phyloP scores from a whole-genome alignment of 1,140 invertebrate genomes.

The Papilio helenus region DNA sequence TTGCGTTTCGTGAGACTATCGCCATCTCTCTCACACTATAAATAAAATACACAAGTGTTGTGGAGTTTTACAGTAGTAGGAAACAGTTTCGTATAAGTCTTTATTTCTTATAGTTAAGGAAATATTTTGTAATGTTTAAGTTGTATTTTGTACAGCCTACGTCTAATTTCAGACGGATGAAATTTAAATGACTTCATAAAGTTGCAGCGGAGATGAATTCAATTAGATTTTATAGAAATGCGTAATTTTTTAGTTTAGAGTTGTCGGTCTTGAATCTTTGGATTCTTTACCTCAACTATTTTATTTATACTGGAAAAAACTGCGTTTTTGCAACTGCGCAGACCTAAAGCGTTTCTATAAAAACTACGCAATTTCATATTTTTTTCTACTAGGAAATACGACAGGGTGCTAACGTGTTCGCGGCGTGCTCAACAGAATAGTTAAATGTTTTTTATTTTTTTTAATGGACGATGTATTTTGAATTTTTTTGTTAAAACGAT shows the following conservation, averaged over 20 bases:
- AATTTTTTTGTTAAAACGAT: constrained; percentile 16
- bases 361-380: background rate
- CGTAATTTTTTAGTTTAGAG: background rate
- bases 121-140: constrained; percentile 6
- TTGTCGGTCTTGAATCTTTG: background rate
- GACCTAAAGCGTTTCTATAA: background rate
- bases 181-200: background rate
- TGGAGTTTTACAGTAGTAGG: background rate
- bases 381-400: background rate
- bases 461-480: constrained; percentile 2
- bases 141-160: background rate
- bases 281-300: background rate
- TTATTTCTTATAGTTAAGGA: constrained; percentile 5
- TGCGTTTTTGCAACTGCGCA: background rate
- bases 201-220: background rate
- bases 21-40: too few relatives aligned
- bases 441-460: constrained; percentile 21
- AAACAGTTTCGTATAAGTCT: background rate
- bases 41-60: too few relatives aligned
- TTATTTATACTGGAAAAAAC: background rate
- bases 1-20: too few relatives aligned
- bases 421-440: constrained; percentile 23
- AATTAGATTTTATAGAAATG: constrained; percentile 10
- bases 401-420: constrained; percentile 24
- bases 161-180: background rate